These are phyloP conservation scores for Limenitis camilla DNA, from an alignment of 2,888 invertebrate species.

Conservation along the genomic window DNA sequence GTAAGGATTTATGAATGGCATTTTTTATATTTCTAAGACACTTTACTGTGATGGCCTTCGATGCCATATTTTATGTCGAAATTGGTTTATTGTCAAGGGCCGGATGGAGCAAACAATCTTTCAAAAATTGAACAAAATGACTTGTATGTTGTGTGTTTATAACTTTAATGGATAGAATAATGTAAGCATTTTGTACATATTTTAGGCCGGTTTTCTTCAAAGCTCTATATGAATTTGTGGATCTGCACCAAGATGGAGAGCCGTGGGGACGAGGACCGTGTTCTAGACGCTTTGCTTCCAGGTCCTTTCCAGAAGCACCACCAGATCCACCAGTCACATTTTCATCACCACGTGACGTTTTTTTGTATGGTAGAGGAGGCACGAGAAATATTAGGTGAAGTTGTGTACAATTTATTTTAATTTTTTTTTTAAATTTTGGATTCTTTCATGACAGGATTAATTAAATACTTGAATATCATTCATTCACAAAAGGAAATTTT, in stretches of 20 bases:
- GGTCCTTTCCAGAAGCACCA: constrained; percentile 70
- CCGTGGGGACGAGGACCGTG: constrained; percentile 83
- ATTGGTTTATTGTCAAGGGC: too few species aligned
- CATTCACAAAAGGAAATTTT: too few species aligned
- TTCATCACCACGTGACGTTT: constrained; percentile 86
- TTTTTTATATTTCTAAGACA: too few species aligned
- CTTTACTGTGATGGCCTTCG: too few species aligned
- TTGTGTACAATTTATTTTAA: neutral
- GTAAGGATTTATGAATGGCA: constrained; percentile 57
- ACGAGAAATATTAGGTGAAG: constrained; percentile 83
- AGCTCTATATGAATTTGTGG: constrained; percentile 91
- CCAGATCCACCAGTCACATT: constrained; percentile 83
- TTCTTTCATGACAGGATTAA: too few species aligned
- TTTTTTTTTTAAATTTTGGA: neutral
- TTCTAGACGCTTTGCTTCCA: constrained; percentile 83
- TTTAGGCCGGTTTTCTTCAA: constrained; percentile 87
- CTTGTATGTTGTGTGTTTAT: too few species aligned
- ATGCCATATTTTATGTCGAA: too few species aligned
- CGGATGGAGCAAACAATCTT: too few species aligned
- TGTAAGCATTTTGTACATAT: neutral
- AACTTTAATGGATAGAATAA: too few species aligned
- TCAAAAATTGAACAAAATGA: too few species aligned
- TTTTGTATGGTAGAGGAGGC: constrained; percentile 90
- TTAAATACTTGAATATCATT: too few species aligned
- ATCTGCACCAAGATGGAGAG: constrained; percentile 88